A percentile compares a stretch with the other conserved stretches of the same genome.
phyloP scores from a whole-genome alignment of 2,113 vertebrate genomes.

The Hystrix brachyura region DNA sequence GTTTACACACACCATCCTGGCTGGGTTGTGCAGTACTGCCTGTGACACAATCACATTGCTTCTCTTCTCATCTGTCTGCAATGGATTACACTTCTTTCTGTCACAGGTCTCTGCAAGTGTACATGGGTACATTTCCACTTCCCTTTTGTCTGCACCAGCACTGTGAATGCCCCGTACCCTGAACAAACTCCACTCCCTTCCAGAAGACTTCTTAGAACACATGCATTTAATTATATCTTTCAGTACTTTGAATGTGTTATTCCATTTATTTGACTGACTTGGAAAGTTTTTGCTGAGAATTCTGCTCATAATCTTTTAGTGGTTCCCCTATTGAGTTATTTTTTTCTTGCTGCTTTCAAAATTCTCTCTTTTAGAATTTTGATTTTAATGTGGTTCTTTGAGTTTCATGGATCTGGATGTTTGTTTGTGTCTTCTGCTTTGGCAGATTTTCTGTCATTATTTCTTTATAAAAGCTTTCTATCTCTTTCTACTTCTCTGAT shows the following conservation, averaged over 20 bases:
- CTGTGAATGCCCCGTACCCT: background rate
- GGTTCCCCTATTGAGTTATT: background rate
- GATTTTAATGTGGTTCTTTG: background rate
- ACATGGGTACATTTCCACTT: background rate
- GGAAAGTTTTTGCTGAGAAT: background rate
- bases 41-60: background rate
- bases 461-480: background rate
- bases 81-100: background rate
- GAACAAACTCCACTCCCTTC: background rate
- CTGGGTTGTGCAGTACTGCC: background rate
- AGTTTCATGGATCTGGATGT: background rate
- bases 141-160: background rate
- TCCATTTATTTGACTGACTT: background rate
- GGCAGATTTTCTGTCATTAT: background rate
- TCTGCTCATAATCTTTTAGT: background rate
- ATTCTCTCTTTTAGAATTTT: background rate
- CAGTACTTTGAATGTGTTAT: background rate
- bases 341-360: background rate
- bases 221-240: no score
- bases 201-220: background rate
- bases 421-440: background rate
- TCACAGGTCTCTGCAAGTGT: background rate
- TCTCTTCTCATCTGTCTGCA: background rate
- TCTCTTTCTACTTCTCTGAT: background rate
- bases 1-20: background rate